Evolutionary conservation across 2,888 invertebrate species (phyloP), one percentile per base, ranked within the genome.

Genomic region (Schrankia costaestrigalis): DNA sequence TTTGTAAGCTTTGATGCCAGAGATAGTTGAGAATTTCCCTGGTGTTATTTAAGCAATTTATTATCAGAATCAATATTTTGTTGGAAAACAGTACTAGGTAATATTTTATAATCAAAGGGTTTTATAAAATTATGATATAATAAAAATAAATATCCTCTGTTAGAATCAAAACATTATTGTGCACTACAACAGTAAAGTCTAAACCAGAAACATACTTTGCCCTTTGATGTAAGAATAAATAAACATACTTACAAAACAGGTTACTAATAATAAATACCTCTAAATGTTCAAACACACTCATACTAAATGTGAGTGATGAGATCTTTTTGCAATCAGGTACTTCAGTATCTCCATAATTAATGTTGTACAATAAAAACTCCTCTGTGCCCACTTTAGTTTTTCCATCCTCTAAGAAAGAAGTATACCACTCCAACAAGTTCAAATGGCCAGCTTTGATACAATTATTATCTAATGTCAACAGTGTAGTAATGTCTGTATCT

Each of bases 341-440:
- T 54, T 85, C 78, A 12, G 58, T 65, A 11, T 73, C 65, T 28
- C 67, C 71, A 57, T 59, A 58, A 11, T 65, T 49, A 2, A 63
- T 61, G 38, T 57, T 57, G 11, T 57, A 45, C 5, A 78, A 33
- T 24, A 58, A 38, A 46, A 65, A 78, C 8, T 79, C 78, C 21
- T 72, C 54, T 17, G 62, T 57, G 0, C 63, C 71, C 36, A 91
- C 80, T 24, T 84, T 79, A 30, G 87, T 71, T 45, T 81, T 85
- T 9, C 89, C 89, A 45, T 90, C 90, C 59, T 91, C 91, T 3
- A 89, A 74, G 11, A 89, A 84, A 28, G 91, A 82, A 49, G 91
- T 91, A 71, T 92, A 93, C 63, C 94, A 89, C 69, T 95, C 92
- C 53, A 93, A 83, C 29, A 90, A 89, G 13, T 90, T 89, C n/a